These are phyloP conservation scores for Prolemur simus DNA, from an alignment of 2,113 vertebrate genomes.

Conservation along the genomic window DNA sequence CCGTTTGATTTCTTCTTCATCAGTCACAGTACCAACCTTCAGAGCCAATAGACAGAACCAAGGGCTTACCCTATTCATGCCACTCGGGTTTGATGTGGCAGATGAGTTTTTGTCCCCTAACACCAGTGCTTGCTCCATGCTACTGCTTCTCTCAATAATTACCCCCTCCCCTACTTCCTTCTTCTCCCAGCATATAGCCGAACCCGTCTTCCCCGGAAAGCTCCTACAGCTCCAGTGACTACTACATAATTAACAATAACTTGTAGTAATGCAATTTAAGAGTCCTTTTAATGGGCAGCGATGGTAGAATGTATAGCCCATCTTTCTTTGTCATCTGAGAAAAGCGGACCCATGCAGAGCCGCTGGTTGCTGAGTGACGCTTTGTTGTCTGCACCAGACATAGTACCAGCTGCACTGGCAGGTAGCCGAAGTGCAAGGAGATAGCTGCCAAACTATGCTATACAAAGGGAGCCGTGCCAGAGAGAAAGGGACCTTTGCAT, in stretches of 20 bases:
- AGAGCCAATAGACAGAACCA: background rate
- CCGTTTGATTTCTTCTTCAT: background rate
- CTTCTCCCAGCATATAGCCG: conserved; percentile 38
- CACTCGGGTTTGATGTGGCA: background rate
- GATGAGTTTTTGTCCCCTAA: background rate
- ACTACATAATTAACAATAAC: conserved; percentile 90
- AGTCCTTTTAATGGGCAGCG: conserved; percentile 84
- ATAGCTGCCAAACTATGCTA: conserved; percentile 91
- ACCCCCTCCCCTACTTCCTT: background rate
- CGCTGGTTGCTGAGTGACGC: conserved; percentile 91
- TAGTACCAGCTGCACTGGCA: conserved; percentile 95
- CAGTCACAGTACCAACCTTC: background rate
- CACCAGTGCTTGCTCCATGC: background rate
- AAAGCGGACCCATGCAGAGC: conserved; percentile 88
- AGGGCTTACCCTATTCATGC: background rate
- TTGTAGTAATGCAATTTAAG: conserved; percentile 86
- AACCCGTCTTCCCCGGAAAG: conserved; percentile 73
- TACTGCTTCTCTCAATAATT: background rate
- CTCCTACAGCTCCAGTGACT: conserved; percentile 86
- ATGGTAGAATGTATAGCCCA: conserved; percentile 87
- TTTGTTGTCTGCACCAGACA: conserved; percentile 91
- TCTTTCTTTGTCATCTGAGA: conserved; percentile 90
- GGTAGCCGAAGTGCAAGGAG: conserved; percentile 90
- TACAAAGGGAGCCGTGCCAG: conserved; percentile 90
- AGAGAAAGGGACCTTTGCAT: conserved; percentile 90